Conservation (phyloP, 2,113 vertebrate species). For the Hymenochirus boettgeri region DNA sequence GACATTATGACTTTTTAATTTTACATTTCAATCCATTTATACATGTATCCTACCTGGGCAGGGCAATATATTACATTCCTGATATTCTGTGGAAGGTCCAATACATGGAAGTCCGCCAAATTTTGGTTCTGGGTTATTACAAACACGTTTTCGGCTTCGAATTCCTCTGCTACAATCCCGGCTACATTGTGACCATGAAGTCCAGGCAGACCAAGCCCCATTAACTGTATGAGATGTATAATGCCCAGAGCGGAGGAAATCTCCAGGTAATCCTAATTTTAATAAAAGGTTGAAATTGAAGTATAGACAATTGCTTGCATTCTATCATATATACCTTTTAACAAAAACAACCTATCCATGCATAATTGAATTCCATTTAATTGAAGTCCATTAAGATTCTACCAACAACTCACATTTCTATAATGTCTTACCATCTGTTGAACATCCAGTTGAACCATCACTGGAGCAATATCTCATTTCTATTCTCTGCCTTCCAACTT, state of each 20-base stretch:
- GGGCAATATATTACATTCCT: slow-evolving; percentile 92
- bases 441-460: slow-evolving; percentile 88
- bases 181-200: slow-evolving; percentile 90
- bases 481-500: slow-evolving; percentile 90
- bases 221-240: slow-evolving; percentile 81
- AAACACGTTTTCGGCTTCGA: slow-evolving; percentile 83
- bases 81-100: slow-evolving; percentile 83
- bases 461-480: slow-evolving; percentile 97
- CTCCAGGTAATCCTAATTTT: slow-evolving; percentile 63
- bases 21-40: neutral
- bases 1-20: too few species aligned
- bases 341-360: too few species aligned
- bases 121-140: slow-evolving; percentile 88
- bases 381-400: neutral
- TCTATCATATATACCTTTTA: too few species aligned
- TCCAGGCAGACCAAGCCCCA: slow-evolving; percentile 89
- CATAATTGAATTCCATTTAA: neutral
- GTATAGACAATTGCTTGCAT: too few species aligned
- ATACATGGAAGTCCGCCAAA: slow-evolving; percentile 83
- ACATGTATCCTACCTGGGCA: slow-evolving; percentile 77
- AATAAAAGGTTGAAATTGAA: too few species aligned
- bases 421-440: slow-evolving; percentile 80
- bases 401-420: neutral
- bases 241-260: slow-evolving; percentile 81
- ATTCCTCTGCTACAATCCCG: slow-evolving; percentile 90